These are phyloP conservation scores for Tetrao urogallus DNA, from an alignment of 2,113 vertebrate genomes.

Conservation along the genomic window DNA sequence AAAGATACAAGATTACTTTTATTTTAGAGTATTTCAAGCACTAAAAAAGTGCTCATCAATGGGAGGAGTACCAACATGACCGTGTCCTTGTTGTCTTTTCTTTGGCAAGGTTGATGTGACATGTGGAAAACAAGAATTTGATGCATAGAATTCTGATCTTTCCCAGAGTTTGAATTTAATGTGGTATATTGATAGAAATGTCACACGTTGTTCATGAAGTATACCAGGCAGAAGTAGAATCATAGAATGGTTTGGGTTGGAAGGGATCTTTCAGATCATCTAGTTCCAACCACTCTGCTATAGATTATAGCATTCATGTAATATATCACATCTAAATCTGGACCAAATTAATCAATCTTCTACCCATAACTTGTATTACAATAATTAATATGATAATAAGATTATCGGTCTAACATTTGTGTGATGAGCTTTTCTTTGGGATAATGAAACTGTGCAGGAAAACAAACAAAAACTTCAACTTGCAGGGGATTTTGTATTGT, in stretches of 20 bases:
- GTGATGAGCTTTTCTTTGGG: background rate
- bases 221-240: background rate
- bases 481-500: background rate
- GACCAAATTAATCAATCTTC: background rate
- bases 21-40: background rate
- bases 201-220: background rate
- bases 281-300: too few species aligned
- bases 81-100: background rate
- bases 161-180: background rate
- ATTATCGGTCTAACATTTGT: background rate
- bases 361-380: background rate
- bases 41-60: background rate
- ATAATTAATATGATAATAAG: background rate
- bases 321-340: background rate
- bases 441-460: background rate
- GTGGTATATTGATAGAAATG: background rate
- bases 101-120: background rate
- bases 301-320: background rate
- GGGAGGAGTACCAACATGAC: background rate
- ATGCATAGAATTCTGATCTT: background rate
- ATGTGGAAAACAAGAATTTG: background rate
- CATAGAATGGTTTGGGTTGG: too few species aligned
- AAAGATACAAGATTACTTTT: background rate
- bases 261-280: too few species aligned
- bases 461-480: background rate